These are phyloP conservation scores for Xiphydria camelus DNA, from an alignment of 2,888 invertebrate species.

Conservation along the genomic window DNA sequence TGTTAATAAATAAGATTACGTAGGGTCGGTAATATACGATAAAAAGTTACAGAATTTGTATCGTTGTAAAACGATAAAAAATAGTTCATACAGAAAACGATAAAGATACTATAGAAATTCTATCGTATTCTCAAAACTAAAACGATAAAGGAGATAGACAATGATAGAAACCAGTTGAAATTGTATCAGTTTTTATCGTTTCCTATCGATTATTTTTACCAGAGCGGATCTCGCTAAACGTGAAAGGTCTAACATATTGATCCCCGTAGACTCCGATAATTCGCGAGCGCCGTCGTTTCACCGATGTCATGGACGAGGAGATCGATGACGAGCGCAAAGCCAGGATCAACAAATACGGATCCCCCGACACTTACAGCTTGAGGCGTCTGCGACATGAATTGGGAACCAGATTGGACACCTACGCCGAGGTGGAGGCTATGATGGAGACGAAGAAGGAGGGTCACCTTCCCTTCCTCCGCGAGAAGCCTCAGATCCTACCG, in stretches of 20 bases:
- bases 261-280: constrained; percentile 76
- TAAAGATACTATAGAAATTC: no score
- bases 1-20: no score
- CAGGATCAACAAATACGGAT: constrained; percentile 77
- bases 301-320: constrained; percentile 94
- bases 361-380: constrained; percentile 70
- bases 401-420: constrained; percentile 82
- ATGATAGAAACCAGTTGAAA: no score
- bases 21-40: no score
- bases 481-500: constrained; percentile 85
- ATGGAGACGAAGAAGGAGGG: constrained; percentile 78
- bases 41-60: no score
- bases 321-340: constrained; percentile 87
- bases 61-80: no score
- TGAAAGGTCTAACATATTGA: background rate
- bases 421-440: constrained; percentile 85
- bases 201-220: no score
- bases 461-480: constrained; percentile 86
- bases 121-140: no score
- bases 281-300: constrained; percentile 86
- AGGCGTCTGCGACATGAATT: constrained; percentile 81
- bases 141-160: no score
- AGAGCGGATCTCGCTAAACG: no score
- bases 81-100: no score
- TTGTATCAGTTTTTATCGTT: no score